phyloP scores from a whole-genome alignment of 2,797 vertebrate species.

The Esox masquinongy region DNA sequence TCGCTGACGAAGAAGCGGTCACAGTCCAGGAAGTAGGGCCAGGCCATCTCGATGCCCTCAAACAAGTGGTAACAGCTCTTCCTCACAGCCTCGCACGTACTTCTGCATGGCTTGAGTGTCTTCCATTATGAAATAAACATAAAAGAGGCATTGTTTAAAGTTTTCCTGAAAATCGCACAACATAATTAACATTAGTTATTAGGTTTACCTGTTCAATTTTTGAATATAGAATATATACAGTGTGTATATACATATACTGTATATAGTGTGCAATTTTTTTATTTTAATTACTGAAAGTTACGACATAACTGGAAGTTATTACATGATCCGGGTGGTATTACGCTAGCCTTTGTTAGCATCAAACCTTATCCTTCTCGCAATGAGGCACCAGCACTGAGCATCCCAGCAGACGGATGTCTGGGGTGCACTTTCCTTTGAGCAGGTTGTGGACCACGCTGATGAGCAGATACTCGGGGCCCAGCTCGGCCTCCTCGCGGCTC shows the following conservation, averaged over 20 bases:
- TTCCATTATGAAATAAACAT: not conserved
- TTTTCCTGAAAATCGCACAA: no score
- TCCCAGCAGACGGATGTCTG: constrained; percentile 87
- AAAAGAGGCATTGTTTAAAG: no score
- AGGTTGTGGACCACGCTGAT: constrained; percentile 85
- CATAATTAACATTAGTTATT: no score
- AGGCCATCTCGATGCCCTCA: constrained; percentile 90
- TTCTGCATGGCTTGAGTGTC: constrained; percentile 80
- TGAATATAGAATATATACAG: no score
- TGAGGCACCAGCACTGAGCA: constrained; percentile 87
- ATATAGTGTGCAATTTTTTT: no score
- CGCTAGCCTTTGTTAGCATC: not conserved
- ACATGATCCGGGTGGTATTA: not conserved
- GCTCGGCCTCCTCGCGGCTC: constrained; percentile 77
- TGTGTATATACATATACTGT: no score
- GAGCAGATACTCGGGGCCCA: constrained; percentile 87
- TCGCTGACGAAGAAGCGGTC: constrained; percentile 83
- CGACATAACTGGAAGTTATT: not conserved
- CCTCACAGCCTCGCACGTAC: constrained; percentile 76
- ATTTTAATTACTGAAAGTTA: no score
- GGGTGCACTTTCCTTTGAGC: constrained; percentile 86
- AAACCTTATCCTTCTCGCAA: constrained; percentile 71
- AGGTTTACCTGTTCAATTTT: no score
- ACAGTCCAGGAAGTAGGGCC: constrained; percentile 96
- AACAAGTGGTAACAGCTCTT: constrained; percentile 81